Percentiles rank a stretch among this genome's conserved stretches.
Conservation (phyloP, 2,797 vertebrate genomes). For the Sciurus vulgaris region DNA sequence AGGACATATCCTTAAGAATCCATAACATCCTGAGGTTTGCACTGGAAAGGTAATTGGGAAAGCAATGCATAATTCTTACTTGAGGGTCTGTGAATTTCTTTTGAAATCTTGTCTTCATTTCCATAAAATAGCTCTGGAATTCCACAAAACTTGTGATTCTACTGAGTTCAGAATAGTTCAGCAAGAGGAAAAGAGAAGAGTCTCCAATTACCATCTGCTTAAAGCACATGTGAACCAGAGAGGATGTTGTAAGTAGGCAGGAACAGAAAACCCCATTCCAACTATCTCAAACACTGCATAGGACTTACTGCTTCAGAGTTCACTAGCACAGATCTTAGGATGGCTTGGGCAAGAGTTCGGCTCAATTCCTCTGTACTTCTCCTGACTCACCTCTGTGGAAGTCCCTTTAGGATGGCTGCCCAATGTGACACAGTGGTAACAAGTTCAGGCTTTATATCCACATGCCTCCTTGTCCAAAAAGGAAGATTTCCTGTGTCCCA, state of each 20-base stretch:
- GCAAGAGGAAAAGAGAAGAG: slow-evolving; percentile 1
- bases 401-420: not conserved
- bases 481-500: not conserved
- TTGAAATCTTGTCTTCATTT: slow-evolving; percentile 61
- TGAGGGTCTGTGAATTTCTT: slow-evolving; percentile 30
- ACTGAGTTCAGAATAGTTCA: slow-evolving; percentile 6
- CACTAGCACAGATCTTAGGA: not conserved
- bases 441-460: not conserved
- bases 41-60: slow-evolving; percentile 36
- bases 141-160: slow-evolving; percentile 33
- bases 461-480: not conserved
- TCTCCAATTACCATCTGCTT: slow-evolving; percentile 36
- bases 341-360: not conserved
- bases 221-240: not conserved
- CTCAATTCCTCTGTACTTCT: not conserved
- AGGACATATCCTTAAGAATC: slow-evolving; percentile 21
- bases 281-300: not conserved
- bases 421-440: not conserved
- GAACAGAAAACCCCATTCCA: not conserved
- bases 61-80: slow-evolving; percentile 52
- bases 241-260: not conserved
- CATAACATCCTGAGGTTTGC: slow-evolving; percentile 9
- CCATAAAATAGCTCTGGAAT: slow-evolving; percentile 37
- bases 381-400: not conserved
- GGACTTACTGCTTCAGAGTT: slow-evolving; percentile 28